Base-by-base conservation (phyloP, 2,113 vertebrate species). In the Planiliza haematocheilus region DNA sequence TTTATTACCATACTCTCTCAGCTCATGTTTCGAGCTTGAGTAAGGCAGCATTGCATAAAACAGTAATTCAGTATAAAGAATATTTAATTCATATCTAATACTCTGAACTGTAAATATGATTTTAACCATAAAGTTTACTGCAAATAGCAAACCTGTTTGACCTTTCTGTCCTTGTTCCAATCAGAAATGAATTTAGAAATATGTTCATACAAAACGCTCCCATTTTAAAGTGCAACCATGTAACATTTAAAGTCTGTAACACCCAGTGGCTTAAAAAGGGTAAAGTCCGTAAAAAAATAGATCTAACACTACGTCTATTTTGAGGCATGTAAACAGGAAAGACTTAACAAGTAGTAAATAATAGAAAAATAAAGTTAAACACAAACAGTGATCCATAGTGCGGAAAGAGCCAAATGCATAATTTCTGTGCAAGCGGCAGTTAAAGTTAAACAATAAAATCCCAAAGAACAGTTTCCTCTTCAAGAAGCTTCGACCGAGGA, bases 341-440 rank as follows among this genome's bases (percentile, higher is more conserved):
- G 6, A 53, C 4, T 20, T n/a, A 37, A 45, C 0, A 20, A 38
- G 39, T 34, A 10, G 10, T 42, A 16, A 42, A 62, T 7, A 61
- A 55, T 21, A 14, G 17, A 62, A 74, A 61, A 50, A 57, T n/a
- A 46, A 48, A 21, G n/a, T 21, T 17, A 36, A 17, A 75, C 36
- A 17, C 20, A 42, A 34, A 7, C 10, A 39, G 18, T 7, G 7
- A 48, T 21, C 8, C 38, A 20, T 12, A 57, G 7, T 57, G 45
- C 7, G 1, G 38, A 16, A 18, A 42, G 14, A 51, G 57, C 16
- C 18, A 55, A 34, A 21, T 51, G 7, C 30, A 7, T 10, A 21
- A 60, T 79, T 53, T 34, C 10, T 57, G 67, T 63, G 70, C 57
- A 65, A 64, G 39, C 36, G 0, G 57, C 20, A 46, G 41, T 38